phyloP scores from a whole-genome alignment of 2,888 invertebrate species.

The Tetanocera ferruginea region DNA sequence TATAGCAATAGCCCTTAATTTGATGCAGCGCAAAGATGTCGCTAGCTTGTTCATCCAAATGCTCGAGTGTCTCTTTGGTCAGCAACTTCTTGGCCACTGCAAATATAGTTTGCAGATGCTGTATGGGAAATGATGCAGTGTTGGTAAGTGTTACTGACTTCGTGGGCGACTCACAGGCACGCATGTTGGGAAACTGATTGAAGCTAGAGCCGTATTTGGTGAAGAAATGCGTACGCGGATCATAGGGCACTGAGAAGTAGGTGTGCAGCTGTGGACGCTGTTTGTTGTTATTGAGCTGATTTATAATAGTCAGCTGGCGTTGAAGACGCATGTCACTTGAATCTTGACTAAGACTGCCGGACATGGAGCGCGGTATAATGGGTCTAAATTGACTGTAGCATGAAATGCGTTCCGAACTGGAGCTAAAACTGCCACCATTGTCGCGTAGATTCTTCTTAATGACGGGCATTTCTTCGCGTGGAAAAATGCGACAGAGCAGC shows the following conservation, averaged over 20 bases:
- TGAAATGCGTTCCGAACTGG: slow-evolving; percentile 74
- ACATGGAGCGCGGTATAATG: slow-evolving; percentile 92
- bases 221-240: slow-evolving; percentile 89
- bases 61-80: slow-evolving; percentile 84
- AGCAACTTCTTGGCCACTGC: slow-evolving; percentile 86
- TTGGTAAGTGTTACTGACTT: slow-evolving; percentile 71
- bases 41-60: slow-evolving; percentile 86
- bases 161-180: slow-evolving; percentile 80
- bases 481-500: slow-evolving; percentile 87
- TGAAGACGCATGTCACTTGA: slow-evolving; percentile 69
- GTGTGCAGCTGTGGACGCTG: slow-evolving; percentile 64
- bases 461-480: slow-evolving; percentile 77
- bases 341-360: slow-evolving; percentile 83
- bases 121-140: slow-evolving; percentile 71
- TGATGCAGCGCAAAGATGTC: slow-evolving; percentile 82
- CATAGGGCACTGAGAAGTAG: slow-evolving; percentile 80
- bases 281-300: slow-evolving; percentile 42
- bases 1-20: slow-evolving; percentile 89
- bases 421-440: slow-evolving; percentile 59
- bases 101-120: slow-evolving; percentile 84
- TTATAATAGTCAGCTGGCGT: slow-evolving; percentile 50
- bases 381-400: slow-evolving; percentile 84
- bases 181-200: slow-evolving; percentile 88
- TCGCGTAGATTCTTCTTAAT: slow-evolving; percentile 58
- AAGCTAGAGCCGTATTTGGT: slow-evolving; percentile 94